Evolutionary conservation across 2,113 vertebrate genomes (phyloP).

Genomic region (Ictidomys tridecemlineatus): DNA sequence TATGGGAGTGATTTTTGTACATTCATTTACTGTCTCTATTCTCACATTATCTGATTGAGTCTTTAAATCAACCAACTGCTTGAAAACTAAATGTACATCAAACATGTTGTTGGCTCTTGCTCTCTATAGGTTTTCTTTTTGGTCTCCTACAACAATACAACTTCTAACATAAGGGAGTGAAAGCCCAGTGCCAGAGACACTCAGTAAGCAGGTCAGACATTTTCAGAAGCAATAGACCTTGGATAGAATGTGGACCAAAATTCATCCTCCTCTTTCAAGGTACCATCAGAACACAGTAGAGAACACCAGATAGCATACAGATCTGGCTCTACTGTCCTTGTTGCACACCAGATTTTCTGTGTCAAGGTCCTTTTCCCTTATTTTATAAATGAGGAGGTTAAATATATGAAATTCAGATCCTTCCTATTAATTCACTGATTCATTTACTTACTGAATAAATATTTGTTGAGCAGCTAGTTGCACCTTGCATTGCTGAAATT

Average conservation of each 20-base stretch:
- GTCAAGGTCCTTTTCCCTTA: neutral
- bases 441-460: neutral
- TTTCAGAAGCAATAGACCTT: neutral
- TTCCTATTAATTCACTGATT: neutral
- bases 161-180: neutral
- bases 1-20: neutral
- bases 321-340: neutral
- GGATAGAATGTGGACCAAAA: neutral
- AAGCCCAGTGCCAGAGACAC: neutral
- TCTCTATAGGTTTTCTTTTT: neutral
- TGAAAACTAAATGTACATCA: neutral
- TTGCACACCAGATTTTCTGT: neutral
- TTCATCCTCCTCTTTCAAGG: neutral
- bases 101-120: neutral
- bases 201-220: neutral
- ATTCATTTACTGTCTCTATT: neutral
- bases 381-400: neutral
- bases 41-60: neutral
- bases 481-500: neutral
- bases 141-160: neutral
- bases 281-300: neutral
- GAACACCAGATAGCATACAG: neutral
- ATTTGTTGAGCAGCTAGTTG: neutral
- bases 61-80: neutral
- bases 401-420: neutral